Conservation (phyloP, 2,113 vertebrate species). For the Oryzias melastigma region DNA sequence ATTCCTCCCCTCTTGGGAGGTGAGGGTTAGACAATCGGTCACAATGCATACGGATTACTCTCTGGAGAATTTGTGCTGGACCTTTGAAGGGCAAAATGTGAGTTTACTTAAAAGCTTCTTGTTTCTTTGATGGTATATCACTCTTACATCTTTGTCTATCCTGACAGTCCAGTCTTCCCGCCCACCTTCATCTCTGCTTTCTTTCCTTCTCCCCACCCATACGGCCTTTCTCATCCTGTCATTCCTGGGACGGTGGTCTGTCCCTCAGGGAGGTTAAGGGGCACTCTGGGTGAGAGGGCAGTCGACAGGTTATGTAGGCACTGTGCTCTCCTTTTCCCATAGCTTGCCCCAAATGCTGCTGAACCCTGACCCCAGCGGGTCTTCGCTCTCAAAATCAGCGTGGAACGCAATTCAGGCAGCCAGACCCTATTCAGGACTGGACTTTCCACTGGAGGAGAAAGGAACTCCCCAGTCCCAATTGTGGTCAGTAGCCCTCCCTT, state of each 20-base stretch:
- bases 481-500: conserved; percentile 69
- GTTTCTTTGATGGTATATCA: conserved; percentile 69
- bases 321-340: conserved; percentile 76
- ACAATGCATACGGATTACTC: conserved; percentile 61
- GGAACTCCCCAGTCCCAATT: conserved; percentile 57
- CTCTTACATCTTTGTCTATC: conserved; percentile 58
- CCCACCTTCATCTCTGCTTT: conserved; percentile 56
- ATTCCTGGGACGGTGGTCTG: conserved; percentile 62
- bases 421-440: conserved; percentile 72
- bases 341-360: conserved; percentile 72
- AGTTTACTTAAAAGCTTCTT: conserved; percentile 68
- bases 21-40: conserved; percentile 52
- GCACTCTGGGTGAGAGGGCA: conserved; percentile 71
- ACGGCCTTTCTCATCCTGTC: conserved; percentile 65
- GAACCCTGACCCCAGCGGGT: conserved; percentile 78
- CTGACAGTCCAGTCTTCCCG: conserved; percentile 41
- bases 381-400: conserved; percentile 62
- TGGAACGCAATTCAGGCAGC: conserved; percentile 70
- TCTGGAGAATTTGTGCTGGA: conserved; percentile 54
- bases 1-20: conserved; percentile 44
- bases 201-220: conserved; percentile 61
- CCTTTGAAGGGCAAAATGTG: conserved; percentile 64
- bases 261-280: conserved; percentile 71
- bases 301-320: conserved; percentile 76
- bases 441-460: conserved; percentile 65